Conservation (phyloP, 2,113 vertebrate species). For the Microcebus ravelobensis region DNA sequence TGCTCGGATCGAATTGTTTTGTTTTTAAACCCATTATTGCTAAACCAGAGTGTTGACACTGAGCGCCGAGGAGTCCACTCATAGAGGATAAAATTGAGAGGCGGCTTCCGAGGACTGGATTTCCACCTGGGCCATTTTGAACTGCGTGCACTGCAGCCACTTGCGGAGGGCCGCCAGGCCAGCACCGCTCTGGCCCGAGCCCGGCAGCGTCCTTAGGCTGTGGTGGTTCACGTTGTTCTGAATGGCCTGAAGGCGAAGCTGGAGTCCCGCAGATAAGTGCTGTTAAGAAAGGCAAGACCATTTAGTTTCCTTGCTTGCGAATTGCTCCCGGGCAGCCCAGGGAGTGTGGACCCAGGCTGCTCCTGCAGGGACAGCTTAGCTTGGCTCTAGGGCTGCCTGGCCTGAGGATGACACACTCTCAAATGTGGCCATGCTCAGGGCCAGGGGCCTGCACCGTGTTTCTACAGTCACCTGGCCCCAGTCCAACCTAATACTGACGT, state of each 20-base stretch:
- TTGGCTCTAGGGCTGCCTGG: neutral
- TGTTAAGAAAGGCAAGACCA: slow-evolving; percentile 78
- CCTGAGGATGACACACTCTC: neutral
- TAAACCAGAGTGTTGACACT: slow-evolving; percentile 83
- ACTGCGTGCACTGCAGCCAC: slow-evolving; percentile 98
- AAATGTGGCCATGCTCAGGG: rapidly evolving
- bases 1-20: slow-evolving; percentile 78
- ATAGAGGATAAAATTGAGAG: slow-evolving; percentile 99
- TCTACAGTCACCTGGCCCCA: neutral
- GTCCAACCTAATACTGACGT: neutral
- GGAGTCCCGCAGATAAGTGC: slow-evolving; percentile 97
- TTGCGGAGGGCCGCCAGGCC: slow-evolving; percentile 93
- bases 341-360: rapidly evolving
- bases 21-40: slow-evolving; percentile 88
- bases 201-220: slow-evolving; percentile 90
- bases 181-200: slow-evolving; percentile 85
- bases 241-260: slow-evolving; percentile 97
- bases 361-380: neutral
- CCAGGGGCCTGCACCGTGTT: rapidly evolving
- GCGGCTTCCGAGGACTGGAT: slow-evolving; percentile 99
- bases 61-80: slow-evolving; percentile 82
- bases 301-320: neutral
- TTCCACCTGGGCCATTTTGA: slow-evolving; percentile 99
- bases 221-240: slow-evolving; percentile 98
- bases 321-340: rapidly evolving